Percentiles rank a stretch among this genome's conserved stretches.
These are phyloP conservation scores for Amphipoea oculea DNA, from an alignment of 2,888 invertebrate species.

Conservation along the genomic window DNA sequence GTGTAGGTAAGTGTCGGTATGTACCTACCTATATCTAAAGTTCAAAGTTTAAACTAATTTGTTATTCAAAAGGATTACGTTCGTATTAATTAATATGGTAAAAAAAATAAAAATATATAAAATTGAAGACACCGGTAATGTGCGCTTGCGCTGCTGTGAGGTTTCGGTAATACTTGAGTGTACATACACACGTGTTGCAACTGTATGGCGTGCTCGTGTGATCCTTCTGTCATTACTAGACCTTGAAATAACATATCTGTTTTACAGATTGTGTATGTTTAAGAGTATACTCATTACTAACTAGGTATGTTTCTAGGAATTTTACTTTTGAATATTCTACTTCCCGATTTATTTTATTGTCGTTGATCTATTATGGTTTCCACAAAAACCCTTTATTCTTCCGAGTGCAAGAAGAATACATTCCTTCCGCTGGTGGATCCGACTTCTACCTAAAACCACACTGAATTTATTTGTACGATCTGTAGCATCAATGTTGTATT, in stretches of 20 bases:
- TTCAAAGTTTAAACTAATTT: conserved; percentile 65
- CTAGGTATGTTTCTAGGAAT: conserved; percentile 3
- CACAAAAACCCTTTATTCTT: conserved; percentile 1
- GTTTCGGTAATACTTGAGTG: conserved; percentile 39
- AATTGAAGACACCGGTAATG: conserved; percentile 16
- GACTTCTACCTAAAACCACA: neutral
- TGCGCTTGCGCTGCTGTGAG: conserved; percentile 22
- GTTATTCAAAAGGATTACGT: conserved; percentile 54
- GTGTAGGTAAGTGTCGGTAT: conserved; percentile 16
- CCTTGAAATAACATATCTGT: conserved; percentile 51
- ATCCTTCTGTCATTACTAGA: conserved; percentile 49
- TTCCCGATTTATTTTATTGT: neutral
- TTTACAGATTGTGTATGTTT: conserved; percentile 45
- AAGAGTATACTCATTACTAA: neutral
- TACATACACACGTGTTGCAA: conserved; percentile 40
- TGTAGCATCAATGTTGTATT: neutral
- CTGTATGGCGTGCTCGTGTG: conserved; percentile 36
- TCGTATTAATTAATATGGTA: conserved; percentile 39
- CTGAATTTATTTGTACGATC: neutral
- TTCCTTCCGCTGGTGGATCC: neutral
- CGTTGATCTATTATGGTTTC: neutral
- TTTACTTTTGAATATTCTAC: conserved; percentile 15
- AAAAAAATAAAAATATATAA: conserved; percentile 25
- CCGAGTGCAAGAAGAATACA: neutral
- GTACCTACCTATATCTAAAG: conserved; percentile 54